These are phyloP conservation scores for Gorsachius magnificus DNA, from an alignment of 2,797 vertebrate species.

Conservation along the genomic window DNA sequence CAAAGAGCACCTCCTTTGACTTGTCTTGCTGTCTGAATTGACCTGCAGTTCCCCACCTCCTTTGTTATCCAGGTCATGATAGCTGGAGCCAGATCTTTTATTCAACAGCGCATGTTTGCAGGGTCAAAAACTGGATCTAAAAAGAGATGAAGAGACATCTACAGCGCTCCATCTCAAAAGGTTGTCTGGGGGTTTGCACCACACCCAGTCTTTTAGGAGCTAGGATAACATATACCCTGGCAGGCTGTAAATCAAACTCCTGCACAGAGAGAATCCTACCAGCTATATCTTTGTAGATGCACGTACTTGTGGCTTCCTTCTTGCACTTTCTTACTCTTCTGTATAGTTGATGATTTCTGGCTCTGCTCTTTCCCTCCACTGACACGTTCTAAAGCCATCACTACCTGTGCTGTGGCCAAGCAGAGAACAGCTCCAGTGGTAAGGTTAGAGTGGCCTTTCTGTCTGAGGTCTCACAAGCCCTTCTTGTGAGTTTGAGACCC, in stretches of 20 bases:
- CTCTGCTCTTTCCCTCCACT: not conserved
- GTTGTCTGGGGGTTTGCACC: not conserved
- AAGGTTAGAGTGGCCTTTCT: not conserved
- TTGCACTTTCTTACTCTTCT: not conserved
- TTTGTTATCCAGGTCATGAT: not conserved
- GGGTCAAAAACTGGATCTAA: not conserved
- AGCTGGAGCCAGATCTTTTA: not conserved
- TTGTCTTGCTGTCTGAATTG: not conserved
- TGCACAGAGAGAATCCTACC: not conserved
- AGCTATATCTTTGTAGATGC: not conserved
- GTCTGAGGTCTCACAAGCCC: not conserved
- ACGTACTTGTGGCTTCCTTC: not conserved
- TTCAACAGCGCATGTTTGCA: not conserved
- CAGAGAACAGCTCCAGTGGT: not conserved
- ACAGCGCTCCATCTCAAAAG: not conserved
- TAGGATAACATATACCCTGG: not conserved
- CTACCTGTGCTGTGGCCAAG: not conserved
- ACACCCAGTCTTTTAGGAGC: not conserved
- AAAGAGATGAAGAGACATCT: not conserved
- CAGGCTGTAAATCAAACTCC: slow-evolving; percentile 35
- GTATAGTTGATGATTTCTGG: not conserved
- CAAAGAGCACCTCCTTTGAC: not conserved
- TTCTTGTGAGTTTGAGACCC: not conserved
- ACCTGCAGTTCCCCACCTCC: not conserved
- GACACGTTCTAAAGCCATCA: not conserved